Percentiles rank a stretch among this genome's conserved stretches.
Conservation (phyloP, 1,140 invertebrate species). For the Dendroctonus valens region DNA sequence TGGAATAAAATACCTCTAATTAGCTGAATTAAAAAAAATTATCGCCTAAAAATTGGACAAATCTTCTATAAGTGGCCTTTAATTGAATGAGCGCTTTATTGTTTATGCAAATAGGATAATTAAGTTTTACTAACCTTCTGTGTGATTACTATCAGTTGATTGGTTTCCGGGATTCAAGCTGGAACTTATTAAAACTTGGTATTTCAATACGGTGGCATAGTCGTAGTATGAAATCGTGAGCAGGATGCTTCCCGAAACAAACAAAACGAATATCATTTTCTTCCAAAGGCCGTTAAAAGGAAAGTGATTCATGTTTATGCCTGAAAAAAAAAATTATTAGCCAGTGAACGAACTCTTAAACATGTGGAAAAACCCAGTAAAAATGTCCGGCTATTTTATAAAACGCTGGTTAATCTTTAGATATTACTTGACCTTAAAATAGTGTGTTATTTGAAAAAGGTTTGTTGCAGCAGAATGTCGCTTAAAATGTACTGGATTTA, state of each 20-base stretch:
- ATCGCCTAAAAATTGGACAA: background rate
- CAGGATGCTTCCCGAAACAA: conserved; percentile 14
- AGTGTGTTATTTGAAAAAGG: too few species aligned
- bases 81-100: too few species aligned
- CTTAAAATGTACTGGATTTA: too few species aligned
- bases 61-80: background rate
- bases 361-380: too few species aligned
- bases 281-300: conserved; percentile 11
- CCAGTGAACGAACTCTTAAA: background rate
- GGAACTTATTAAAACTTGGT: conserved; percentile 30
- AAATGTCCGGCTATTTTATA: too few species aligned
- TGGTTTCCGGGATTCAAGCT: conserved; percentile 43
- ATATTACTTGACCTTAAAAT: too few species aligned
- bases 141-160: conserved; percentile 52
- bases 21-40: background rate
- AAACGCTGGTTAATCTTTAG: too few species aligned
- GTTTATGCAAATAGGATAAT: too few species aligned
- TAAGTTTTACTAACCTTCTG: conserved; percentile 49
- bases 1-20: background rate
- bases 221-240: conserved; percentile 31
- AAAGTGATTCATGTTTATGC: conserved; percentile 16
- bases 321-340: conserved; percentile 11
- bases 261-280: conserved; percentile 22
- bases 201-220: conserved; percentile 14
- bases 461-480: too few species aligned